phyloP scores from a whole-genome alignment of 1,140 invertebrate genomes.

The Calliopsis andreniformis region DNA sequence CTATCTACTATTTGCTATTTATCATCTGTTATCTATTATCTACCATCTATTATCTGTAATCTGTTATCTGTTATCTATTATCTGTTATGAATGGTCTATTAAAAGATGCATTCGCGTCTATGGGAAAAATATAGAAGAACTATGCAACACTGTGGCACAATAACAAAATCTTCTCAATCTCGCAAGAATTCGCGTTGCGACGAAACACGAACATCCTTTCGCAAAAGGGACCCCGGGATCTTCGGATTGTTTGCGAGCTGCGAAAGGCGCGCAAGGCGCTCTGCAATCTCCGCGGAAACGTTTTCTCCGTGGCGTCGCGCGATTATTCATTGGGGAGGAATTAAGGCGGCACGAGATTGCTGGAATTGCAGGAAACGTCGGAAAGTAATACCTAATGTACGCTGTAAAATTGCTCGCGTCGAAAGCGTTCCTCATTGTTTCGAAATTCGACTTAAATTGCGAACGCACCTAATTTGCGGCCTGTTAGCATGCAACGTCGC shows the following conservation, averaged over 20 bases:
- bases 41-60: too few relatives aligned
- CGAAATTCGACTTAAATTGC: constrained; percentile 36
- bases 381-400: constrained; percentile 9
- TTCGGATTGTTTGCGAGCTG: not conserved
- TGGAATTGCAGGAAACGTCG: not conserved
- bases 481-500: constrained; percentile 20
- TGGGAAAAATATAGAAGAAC: too few relatives aligned
- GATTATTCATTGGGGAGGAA: constrained; percentile 21
- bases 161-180: constrained; percentile 13
- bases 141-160: too few relatives aligned
- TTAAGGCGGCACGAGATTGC: constrained; percentile 3
- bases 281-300: not conserved
- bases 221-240: not conserved
- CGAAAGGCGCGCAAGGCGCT: too few relatives aligned
- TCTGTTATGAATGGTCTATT: too few relatives aligned
- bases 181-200: not conserved
- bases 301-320: not conserved
- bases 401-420: constrained; percentile 1
- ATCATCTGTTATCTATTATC: too few relatives aligned
- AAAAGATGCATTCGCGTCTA: too few relatives aligned
- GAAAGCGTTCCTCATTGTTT: constrained; percentile 1
- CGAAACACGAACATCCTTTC: not conserved
- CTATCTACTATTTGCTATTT: too few relatives aligned
- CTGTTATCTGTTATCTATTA: too few relatives aligned
- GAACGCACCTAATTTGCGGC: constrained; percentile 25